These are phyloP conservation scores for Strix aluco DNA, from an alignment of 2,113 vertebrate genomes.

Conservation along the genomic window DNA sequence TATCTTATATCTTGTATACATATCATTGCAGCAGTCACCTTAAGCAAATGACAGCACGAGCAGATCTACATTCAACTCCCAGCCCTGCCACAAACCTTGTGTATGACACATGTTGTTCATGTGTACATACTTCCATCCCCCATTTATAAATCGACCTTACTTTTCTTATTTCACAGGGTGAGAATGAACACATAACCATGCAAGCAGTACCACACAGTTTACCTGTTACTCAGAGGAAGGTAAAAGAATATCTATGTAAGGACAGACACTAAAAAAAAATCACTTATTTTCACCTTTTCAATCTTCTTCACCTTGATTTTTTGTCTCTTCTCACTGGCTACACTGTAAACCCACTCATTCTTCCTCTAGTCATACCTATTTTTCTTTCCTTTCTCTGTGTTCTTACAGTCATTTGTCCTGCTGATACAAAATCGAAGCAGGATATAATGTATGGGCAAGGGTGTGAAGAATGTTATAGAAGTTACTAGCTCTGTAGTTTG, in stretches of 20 bases:
- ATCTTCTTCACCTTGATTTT: neutral
- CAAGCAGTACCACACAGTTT: neutral
- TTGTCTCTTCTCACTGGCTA: neutral
- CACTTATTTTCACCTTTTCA: neutral
- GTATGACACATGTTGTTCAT: neutral
- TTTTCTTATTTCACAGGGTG: neutral
- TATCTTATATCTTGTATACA: neutral
- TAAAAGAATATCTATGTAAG: neutral
- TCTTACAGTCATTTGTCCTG: neutral
- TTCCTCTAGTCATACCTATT: neutral
- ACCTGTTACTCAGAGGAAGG: neutral
- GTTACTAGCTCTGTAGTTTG: neutral
- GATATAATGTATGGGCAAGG: neutral
- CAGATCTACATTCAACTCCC: neutral
- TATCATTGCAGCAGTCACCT: neutral
- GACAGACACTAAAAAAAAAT: neutral
- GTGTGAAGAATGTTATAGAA: neutral
- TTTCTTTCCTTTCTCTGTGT: neutral
- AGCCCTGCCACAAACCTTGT: neutral
- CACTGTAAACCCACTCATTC: neutral
- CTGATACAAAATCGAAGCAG: neutral
- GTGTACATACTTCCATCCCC: neutral
- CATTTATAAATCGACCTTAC: neutral
- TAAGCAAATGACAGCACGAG: neutral
- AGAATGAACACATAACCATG: neutral